phyloP scores from a whole-genome alignment of 2,888 invertebrate genomes.

The Bellardia bayeri region DNA sequence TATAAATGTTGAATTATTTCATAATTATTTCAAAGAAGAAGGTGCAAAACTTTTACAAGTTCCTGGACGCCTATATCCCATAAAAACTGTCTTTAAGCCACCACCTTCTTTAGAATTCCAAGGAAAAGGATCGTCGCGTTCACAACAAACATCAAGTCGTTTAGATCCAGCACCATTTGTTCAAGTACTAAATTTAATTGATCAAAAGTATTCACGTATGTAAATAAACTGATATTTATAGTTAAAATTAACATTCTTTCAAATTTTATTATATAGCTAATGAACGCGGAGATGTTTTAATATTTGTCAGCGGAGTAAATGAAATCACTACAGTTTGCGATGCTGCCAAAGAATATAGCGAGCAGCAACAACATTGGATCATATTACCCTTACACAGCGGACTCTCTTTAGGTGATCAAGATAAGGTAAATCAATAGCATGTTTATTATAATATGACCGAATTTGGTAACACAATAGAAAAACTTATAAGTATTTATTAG shows the following conservation, averaged over 20 bases:
- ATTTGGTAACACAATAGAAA: no score
- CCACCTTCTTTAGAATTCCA: constrained; percentile 85
- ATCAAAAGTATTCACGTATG: constrained; percentile 91
- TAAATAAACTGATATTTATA: constrained; percentile 23
- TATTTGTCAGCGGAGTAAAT: constrained; percentile 97
- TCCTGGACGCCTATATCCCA: constrained; percentile 97
- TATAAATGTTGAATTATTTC: constrained; percentile 97
- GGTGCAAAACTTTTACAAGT: constrained; percentile 94
- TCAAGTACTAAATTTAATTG: constrained; percentile 95
- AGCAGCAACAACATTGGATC: constrained; percentile 93
- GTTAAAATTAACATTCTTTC: not conserved
- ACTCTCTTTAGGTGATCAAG: constrained; percentile 96
- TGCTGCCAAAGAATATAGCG: constrained; percentile 92
- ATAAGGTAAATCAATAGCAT: constrained; percentile 88
- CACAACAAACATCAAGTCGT: constrained; percentile 87
- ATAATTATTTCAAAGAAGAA: constrained; percentile 93
- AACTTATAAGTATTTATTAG: no score
- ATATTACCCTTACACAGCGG: constrained; percentile 96
- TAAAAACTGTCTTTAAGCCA: constrained; percentile 94
- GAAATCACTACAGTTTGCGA: constrained; percentile 95
- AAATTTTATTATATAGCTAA: constrained; percentile 84
- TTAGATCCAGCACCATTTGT: constrained; percentile 97
- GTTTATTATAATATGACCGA: no score
- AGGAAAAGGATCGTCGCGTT: constrained; percentile 84
- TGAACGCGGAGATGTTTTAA: constrained; percentile 96